Base-by-base conservation (phyloP, 37 sponge, comb jelly and placozoan species). In the Ianthella basta region DNA sequence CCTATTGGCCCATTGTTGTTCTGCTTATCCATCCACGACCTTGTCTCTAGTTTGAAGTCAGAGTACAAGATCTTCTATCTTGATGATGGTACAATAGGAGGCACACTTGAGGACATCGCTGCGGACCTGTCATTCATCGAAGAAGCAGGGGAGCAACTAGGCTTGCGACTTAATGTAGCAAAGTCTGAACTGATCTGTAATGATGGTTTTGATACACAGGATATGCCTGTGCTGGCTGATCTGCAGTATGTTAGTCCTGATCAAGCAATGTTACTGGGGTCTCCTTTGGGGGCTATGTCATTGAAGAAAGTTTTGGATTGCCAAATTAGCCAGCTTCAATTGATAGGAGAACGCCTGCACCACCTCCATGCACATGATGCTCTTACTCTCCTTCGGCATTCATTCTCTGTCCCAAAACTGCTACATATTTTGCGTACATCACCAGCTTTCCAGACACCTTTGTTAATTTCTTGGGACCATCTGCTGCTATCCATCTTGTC, bases 321-420 rank as follows among this genome's bases (percentile, higher is more conserved):
- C 72, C 72, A 70, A 33, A 29, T 70, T 21, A 25, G 30, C 35
- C 37, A 70, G 37, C n/a, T 84, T n/a, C 15, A 54, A 30, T 21
- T 25, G 55, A 35, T 50, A 30, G 74, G 74, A 18, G 81, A 80
- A 30, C 44, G 83, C 8, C 88, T 88, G 21, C 53, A 40, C 23
- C 55, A 64, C 60, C 55, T 87, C 23, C 21, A 38, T 23, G 53
- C 59, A 55, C 88, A 88, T 56, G 83, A 88, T 79, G 84, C 80
- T 59, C n/a, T 82, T 50, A 39, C 59, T 44, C 80, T 88, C 4
- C 64, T 88, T 13, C 54, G 59, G 18, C 78, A 88, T 40, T 84
- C 80, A 20, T 80, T 88, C 38, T 60, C 89, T 40, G 81, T 89
- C 37, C 85, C 86, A 16, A 80, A 80, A 50, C 82, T 89, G 30